Evolutionary conservation across 1,140 invertebrate genomes (phyloP).

Genomic region (Micrasema minimum): DNA sequence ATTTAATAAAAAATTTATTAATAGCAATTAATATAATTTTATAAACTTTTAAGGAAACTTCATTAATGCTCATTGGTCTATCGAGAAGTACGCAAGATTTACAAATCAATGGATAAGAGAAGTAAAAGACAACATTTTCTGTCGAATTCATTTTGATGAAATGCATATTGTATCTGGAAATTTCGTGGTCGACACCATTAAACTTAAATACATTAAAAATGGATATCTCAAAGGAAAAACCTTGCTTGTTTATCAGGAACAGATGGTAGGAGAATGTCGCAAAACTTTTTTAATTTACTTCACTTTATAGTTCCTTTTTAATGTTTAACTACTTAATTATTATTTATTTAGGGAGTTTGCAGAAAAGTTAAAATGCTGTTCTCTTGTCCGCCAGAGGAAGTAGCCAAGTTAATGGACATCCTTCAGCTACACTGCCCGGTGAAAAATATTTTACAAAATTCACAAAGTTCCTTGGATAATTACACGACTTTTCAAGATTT

Average conservation of each 20-base stretch:
- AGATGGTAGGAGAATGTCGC: slow-evolving; percentile 40
- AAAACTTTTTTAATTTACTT: too few relatives aligned
- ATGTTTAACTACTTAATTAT: not conserved
- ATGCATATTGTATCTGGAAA: slow-evolving; percentile 56
- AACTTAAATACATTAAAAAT: slow-evolving; percentile 58
- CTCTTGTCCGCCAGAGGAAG: slow-evolving; percentile 27
- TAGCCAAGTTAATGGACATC: slow-evolving; percentile 16
- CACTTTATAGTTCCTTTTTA: slow-evolving; percentile 2
- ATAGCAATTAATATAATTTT: too few relatives aligned
- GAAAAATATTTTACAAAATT: not conserved
- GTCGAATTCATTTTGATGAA: slow-evolving; percentile 59
- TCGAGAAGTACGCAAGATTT: slow-evolving; percentile 58
- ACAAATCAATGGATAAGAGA: slow-evolving; percentile 55
- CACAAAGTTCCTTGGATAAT: not conserved
- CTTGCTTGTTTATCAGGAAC: slow-evolving; percentile 48
- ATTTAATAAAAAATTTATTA: too few relatives aligned
- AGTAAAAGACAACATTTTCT: slow-evolving; percentile 38
- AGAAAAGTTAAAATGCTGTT: slow-evolving; percentile 43
- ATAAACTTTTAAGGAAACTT: too few relatives aligned
- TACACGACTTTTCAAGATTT: slow-evolving; percentile 35
- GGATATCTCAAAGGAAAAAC: slow-evolving; percentile 60
- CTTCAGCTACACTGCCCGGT: slow-evolving; percentile 5
- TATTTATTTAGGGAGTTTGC: slow-evolving; percentile 4
- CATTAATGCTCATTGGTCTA: slow-evolving; percentile 36
- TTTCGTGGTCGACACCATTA: slow-evolving; percentile 57